Conservation (phyloP, 2,888 invertebrate species). For the Steromphala cineraria region DNA sequence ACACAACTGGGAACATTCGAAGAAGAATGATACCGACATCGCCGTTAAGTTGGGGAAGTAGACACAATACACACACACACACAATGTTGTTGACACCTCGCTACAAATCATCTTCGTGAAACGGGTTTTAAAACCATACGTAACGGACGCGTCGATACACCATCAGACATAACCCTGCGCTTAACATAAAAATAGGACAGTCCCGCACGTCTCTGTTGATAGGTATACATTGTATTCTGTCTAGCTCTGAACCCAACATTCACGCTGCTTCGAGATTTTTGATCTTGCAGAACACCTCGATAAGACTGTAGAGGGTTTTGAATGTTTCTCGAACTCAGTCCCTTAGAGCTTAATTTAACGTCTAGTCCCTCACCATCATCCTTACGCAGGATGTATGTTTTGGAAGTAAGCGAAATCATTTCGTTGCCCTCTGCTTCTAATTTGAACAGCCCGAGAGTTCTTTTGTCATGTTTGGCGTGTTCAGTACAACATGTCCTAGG, state of each 20-base stretch:
- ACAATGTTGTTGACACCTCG: too few species aligned
- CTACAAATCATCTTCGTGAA: too few species aligned
- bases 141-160: too few species aligned
- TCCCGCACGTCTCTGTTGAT: too few species aligned
- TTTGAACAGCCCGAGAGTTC: background rate
- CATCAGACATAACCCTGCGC: too few species aligned
- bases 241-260: background rate
- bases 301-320: background rate
- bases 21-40: too few species aligned
- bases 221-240: background rate
- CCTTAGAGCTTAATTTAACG: background rate
- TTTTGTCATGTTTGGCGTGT: background rate
- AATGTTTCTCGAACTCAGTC: background rate
- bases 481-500: background rate
- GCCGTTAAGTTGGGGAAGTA: too few species aligned
- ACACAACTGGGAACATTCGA: too few species aligned
- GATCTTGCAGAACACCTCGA: background rate
- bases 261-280: background rate
- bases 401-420: conserved; percentile 1
- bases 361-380: background rate
- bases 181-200: too few species aligned
- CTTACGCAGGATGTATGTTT: background rate
- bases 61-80: too few species aligned
- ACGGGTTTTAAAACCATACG: too few species aligned
- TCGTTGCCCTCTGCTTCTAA: background rate